Percentiles rank a stretch among this genome's conserved stretches.
Conservation (phyloP, 1,140 invertebrate genomes). For the Monochamus saltuarius region DNA sequence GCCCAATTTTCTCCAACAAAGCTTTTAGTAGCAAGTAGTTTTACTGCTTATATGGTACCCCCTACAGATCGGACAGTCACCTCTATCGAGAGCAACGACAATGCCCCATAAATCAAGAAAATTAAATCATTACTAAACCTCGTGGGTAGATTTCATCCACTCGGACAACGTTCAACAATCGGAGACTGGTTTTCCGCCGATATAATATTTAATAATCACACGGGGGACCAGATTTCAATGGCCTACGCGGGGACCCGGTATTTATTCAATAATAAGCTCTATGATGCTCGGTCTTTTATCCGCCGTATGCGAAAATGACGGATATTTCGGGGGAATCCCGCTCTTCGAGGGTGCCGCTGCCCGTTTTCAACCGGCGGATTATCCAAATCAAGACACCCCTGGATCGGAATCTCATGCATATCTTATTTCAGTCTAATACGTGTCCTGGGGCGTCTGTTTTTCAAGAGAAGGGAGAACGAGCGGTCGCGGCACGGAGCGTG, state of each 20-base stretch:
- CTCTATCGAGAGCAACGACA: too few species aligned
- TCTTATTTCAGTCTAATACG: slow-evolving; percentile 30
- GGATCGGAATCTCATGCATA: slow-evolving; percentile 33
- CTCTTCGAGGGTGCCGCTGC: slow-evolving; percentile 5
- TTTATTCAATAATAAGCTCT: slow-evolving; percentile 24
- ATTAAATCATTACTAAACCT: too few species aligned
- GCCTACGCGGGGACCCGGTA: slow-evolving; percentile 6
- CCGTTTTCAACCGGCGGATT: slow-evolving; percentile 6
- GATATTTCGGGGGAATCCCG: slow-evolving; percentile 3
- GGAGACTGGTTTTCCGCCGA: slow-evolving; percentile 4
- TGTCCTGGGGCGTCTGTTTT: slow-evolving; percentile 7
- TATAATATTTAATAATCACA: slow-evolving; percentile 16
- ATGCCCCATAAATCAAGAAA: too few species aligned
- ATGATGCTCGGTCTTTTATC: slow-evolving; percentile 1
- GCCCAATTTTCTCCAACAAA: too few species aligned
- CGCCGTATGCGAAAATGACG: slow-evolving; percentile 16
- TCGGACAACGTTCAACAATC: background rate
- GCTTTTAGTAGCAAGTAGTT: too few species aligned
- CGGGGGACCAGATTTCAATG: background rate
- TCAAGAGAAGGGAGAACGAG: background rate
- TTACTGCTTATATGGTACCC: too few species aligned
- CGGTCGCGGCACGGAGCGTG: background rate
- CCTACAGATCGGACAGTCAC: too few species aligned
- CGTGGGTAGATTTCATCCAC: too few species aligned
- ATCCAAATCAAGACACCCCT: background rate